Evolutionary conservation across 2,888 invertebrate species (phyloP).

Genomic region (Plebejus anna): DNA sequence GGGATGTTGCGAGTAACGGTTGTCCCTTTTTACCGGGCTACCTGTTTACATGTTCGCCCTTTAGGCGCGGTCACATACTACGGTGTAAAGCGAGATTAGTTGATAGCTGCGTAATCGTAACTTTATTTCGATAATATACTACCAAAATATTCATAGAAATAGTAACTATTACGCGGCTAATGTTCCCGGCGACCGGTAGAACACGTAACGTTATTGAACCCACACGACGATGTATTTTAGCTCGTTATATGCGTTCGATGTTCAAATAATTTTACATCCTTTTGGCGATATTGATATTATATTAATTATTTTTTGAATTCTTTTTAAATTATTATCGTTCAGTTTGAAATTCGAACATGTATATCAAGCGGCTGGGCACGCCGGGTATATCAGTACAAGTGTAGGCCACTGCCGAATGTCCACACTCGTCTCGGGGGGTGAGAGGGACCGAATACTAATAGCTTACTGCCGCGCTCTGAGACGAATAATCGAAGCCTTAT

Average conservation of each 20-base stretch:
- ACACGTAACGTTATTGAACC: slow-evolving; percentile 23
- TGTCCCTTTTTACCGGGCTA: no score
- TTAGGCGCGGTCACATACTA: no score
- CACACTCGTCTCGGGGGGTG: slow-evolving; percentile 5
- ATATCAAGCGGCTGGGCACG: slow-evolving; percentile 14
- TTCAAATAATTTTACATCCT: slow-evolving; percentile 18
- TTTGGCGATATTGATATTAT: slow-evolving; percentile 8
- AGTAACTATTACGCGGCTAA: no score
- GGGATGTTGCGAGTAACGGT: no score
- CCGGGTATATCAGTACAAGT: slow-evolving; percentile 44
- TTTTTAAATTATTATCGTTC: slow-evolving; percentile 3
- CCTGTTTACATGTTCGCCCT: no score
- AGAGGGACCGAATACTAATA: no score
- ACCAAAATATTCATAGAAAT: no score
- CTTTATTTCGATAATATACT: no score
- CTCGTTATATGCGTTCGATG: slow-evolving; percentile 27
- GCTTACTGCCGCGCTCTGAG: no score
- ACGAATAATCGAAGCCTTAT: no score
- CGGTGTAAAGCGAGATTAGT: no score
- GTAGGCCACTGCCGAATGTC: slow-evolving; percentile 41
- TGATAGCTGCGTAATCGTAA: no score
- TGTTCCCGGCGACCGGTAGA: neutral
- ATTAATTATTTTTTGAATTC: slow-evolving; percentile 16
- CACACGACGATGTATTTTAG: slow-evolving; percentile 17
- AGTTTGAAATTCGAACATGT: slow-evolving; percentile 25